Evolutionary conservation across 2,113 vertebrate species (phyloP).

Genomic region (Hypomesus transpacificus): DNA sequence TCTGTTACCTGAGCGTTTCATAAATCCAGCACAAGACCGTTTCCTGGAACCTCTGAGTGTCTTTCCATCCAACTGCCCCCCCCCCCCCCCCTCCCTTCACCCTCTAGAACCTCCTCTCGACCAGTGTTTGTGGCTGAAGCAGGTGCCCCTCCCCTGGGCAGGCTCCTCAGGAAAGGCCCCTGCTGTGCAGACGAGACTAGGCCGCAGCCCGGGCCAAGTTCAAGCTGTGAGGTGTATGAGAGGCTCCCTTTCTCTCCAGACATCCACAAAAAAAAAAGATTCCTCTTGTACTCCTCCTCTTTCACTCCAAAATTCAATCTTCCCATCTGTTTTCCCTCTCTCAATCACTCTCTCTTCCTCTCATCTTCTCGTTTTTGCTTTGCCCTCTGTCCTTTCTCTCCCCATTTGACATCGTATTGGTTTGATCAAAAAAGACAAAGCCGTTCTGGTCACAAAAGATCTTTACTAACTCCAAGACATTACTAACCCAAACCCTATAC

Average conservation of each 20-base stretch:
- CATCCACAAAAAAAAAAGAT: constrained; percentile 59
- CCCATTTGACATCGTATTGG: constrained; percentile 12
- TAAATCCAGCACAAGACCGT: constrained; percentile 65
- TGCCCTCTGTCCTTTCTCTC: constrained; percentile 18
- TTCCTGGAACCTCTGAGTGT: constrained; percentile 71
- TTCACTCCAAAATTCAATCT: constrained; percentile 65
- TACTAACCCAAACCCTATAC: too few relatives aligned
- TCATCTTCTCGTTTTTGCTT: constrained; percentile 13
- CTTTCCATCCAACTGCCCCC: constrained; percentile 62
- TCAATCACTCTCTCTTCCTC: constrained; percentile 52
- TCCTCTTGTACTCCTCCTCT: constrained; percentile 46
- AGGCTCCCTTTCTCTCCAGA: constrained; percentile 73
- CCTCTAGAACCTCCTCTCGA: constrained; percentile 47
- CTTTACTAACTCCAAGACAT: background rate
- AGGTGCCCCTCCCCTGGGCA: constrained; percentile 81
- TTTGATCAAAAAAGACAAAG: background rate
- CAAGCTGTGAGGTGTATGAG: constrained; percentile 74
- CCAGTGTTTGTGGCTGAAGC: constrained; percentile 70
- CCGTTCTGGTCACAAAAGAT: background rate
- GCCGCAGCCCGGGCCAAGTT: constrained; percentile 67
- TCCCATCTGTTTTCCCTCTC: constrained; percentile 73
- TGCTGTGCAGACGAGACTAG: constrained; percentile 75
- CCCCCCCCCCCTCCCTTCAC: constrained; percentile 32
- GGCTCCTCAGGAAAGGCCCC: constrained; percentile 76
- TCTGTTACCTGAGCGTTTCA: constrained; percentile 71